Conservation (phyloP, 2,113 vertebrate species). For the Amazona vittata region DNA sequence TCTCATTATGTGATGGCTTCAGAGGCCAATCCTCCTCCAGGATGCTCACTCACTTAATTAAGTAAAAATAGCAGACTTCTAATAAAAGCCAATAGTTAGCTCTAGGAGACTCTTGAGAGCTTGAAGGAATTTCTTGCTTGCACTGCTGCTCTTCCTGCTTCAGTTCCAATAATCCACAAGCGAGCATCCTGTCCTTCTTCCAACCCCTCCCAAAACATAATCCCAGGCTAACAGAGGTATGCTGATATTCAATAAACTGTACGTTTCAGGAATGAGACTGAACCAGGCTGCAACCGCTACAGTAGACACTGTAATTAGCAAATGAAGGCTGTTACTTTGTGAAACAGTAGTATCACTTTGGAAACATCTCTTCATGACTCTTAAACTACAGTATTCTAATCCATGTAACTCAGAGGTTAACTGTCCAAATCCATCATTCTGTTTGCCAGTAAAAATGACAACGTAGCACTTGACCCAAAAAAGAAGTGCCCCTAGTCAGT, state of each 20-base stretch:
- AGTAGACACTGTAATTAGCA: fast-evolving
- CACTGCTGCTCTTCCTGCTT: not conserved
- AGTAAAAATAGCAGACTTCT: not conserved
- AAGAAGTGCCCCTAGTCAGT: not conserved
- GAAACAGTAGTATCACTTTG: fast-evolving
- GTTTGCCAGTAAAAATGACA: not conserved
- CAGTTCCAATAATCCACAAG: not conserved
- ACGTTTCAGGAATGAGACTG: not conserved
- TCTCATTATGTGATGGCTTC: not conserved
- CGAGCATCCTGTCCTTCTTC: not conserved
- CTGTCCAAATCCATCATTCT: not conserved
- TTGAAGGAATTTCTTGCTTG: not conserved
- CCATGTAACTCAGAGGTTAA: not conserved
- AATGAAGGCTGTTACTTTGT: not conserved
- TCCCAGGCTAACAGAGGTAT: not conserved
- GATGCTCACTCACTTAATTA: not conserved
- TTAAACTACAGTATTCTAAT: not conserved
- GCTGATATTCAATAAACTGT: not conserved
- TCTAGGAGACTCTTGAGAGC: not conserved
- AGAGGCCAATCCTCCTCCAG: not conserved
- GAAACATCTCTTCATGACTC: not conserved
- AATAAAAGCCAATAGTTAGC: not conserved
- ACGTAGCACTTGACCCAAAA: not conserved
- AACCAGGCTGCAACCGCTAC: not conserved
- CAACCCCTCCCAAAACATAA: not conserved